A percentile compares a stretch with the other conserved stretches of the same genome.
Conservation (phyloP, 1,140 invertebrate genomes). For the Thaumatotibia leucotreta region DNA sequence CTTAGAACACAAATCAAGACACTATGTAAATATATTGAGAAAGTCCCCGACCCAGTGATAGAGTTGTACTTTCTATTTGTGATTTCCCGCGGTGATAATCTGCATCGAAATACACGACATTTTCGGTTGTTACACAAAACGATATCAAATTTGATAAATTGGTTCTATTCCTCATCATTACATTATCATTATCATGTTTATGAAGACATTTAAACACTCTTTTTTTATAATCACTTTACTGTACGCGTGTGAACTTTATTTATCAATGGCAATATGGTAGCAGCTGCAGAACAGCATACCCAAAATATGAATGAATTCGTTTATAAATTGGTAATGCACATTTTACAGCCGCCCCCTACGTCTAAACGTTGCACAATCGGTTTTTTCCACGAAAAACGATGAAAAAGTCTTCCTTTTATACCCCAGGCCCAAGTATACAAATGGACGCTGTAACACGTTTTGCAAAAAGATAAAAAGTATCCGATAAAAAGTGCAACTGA, state of each 20-base stretch:
- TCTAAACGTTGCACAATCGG: not conserved
- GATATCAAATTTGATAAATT: too few relatives aligned
- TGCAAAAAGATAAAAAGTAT: not conserved
- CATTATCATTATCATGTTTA: too few relatives aligned
- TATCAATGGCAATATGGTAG: too few relatives aligned
- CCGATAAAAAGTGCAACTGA: not conserved
- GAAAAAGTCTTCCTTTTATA: not conserved
- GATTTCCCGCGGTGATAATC: not conserved
- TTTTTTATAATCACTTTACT: too few relatives aligned
- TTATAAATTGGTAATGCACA: too few relatives aligned
- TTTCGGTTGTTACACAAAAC: not conserved
- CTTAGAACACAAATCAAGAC: conserved; percentile 1
- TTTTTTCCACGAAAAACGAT: not conserved
- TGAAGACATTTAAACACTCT: too few relatives aligned
- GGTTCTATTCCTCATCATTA: too few relatives aligned
- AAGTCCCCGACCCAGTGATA: not conserved
- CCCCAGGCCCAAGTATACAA: not conserved
- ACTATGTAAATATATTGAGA: not conserved
- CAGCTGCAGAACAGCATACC: too few relatives aligned
- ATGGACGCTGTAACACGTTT: not conserved
- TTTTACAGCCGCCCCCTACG: too few relatives aligned
- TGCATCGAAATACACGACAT: not conserved
- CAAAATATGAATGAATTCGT: too few relatives aligned
- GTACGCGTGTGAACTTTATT: too few relatives aligned
- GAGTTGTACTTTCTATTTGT: not conserved